Base-by-base conservation (phyloP, 2,888 invertebrate species). In the Pyrgus malvae region DNA sequence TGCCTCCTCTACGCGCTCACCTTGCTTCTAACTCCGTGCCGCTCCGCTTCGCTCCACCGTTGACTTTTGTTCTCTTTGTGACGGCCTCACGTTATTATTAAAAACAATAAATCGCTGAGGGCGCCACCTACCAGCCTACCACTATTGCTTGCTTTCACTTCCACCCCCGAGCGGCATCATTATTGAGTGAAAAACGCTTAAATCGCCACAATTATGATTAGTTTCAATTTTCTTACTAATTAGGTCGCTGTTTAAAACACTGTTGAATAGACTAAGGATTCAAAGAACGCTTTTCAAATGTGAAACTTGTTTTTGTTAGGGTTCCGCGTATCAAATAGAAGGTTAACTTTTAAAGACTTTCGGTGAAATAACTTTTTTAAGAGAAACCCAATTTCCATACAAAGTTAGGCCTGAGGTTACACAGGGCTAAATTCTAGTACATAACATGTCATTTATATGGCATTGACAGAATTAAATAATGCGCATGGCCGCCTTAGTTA, bases 91-190 rank as follows among this genome's bases (percentile, higher is more conserved):
- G 87, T 87, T 89, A 90, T 90, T 90, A 90, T 90, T 90, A 89
- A 90, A 90, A 90, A 89, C 90, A 89, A 90, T 90, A 90, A 90
- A 90, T 90, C 87, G 88, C 85, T 78, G 85, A 82, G 84, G 80
- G 83, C 83, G 79, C 83, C 80, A 85, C 83, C 83, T 84, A 84
- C 83, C 80, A 85, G 84, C 83, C 83, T 84, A 84, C 83, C 80
- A 85, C 86, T 86, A 87, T 85, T 83, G 84, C 84, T 80, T 76
- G 81, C 80, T 86, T 84, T 85, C 83, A 83, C 82, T 83, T 68
- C 67, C 69, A 68, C 68, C 70, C 62, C 55, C 58, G 3, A 3
- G 21, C 33, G 33, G 33, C 16, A 68, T 75, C 74, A 76, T 74
- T 74, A 76, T 69, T 70, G 59, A 69, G 61, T 64, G 67, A 68